phyloP scores from a whole-genome alignment of 2,113 vertebrate species.

The Symphodus melops region DNA sequence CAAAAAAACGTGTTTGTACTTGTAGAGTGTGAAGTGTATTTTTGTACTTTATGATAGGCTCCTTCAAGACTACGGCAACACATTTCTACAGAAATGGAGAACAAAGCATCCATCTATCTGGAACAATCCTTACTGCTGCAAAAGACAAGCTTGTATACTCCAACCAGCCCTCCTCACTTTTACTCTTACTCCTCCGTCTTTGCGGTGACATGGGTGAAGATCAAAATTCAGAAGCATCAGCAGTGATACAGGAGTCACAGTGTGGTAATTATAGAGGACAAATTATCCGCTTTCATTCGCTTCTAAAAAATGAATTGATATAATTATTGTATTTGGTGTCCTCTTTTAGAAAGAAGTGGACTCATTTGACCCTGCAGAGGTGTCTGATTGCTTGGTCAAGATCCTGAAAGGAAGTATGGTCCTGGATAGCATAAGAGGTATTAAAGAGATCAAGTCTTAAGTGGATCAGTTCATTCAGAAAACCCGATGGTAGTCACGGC shows the following conservation, averaged over 20 bases:
- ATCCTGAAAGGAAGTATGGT: slow-evolving; percentile 13
- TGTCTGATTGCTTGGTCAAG: slow-evolving; percentile 17
- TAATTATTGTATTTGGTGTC: slow-evolving; percentile 10
- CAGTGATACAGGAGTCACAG: neutral
- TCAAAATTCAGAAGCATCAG: neutral
- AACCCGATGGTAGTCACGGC: slow-evolving; percentile 52
- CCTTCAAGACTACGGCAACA: neutral
- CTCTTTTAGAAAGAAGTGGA: neutral
- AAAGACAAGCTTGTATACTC: neutral
- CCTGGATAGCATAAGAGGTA: slow-evolving; percentile 37
- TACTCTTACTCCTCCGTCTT: neutral
- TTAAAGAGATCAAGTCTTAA: slow-evolving; percentile 60
- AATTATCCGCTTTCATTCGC: too few species aligned
- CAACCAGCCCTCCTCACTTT: neutral
- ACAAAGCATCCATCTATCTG: neutral
- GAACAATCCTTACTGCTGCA: neutral
- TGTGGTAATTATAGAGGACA: slow-evolving; percentile 3
- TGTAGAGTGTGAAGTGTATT: neutral
- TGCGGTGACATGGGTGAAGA: neutral
- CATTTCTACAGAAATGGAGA: neutral
- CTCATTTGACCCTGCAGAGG: slow-evolving; percentile 1
- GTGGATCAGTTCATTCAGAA: slow-evolving; percentile 70
- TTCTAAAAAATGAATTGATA: neutral
- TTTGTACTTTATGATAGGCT: neutral
- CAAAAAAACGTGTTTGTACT: neutral